Evolutionary conservation across 1,140 invertebrate genomes (phyloP), one percentile per base, ranked within the genome.

Genomic region (Ganaspis sp.): DNA sequence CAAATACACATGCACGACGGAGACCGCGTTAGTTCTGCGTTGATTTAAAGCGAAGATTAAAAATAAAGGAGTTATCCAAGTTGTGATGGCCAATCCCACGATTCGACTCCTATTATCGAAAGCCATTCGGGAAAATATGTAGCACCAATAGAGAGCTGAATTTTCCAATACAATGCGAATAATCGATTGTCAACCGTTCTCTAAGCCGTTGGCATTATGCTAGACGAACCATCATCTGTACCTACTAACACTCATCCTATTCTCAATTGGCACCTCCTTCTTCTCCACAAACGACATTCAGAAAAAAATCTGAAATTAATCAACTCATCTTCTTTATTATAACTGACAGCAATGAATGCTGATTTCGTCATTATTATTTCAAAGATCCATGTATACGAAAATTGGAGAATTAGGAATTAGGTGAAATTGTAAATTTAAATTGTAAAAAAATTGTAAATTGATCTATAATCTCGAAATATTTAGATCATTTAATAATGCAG

Each of bases 21-120:
- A 40, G 64, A 21, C 42, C 73, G 58, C 1, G 26, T 26, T 74
- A 34, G 17, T 76, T 82, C 77, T 75, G 78, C 82, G 82, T 82
- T 88, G 86, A 88, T 88, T 88, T 87, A 81, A 87, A 87, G 85
- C 85, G 84, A 83, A 88, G 86, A 87, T 88, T 87, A 86, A 87
- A 87, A 88, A 87, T 87, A 87, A 88, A 87, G 85, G 86, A 82
- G 83, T 81, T 78, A 76, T 53, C 79, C 38, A 83, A 83, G 81
- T 83, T 74, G 76, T 76, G 74, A 79, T 79, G 79, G 80, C 81
- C 81, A 79, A 82, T 82, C 74, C 83, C 29, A 69, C 70, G 26
- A 49, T 38, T 75, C 73, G 54, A 79, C 77, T 74, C 73, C 79
- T 73, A 83, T 81, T 83, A 79, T 83, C 77, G 76, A 4, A n/a